Conservation (phyloP, 1,140 invertebrate genomes). For the Diabrotica undecimpunctata region DNA sequence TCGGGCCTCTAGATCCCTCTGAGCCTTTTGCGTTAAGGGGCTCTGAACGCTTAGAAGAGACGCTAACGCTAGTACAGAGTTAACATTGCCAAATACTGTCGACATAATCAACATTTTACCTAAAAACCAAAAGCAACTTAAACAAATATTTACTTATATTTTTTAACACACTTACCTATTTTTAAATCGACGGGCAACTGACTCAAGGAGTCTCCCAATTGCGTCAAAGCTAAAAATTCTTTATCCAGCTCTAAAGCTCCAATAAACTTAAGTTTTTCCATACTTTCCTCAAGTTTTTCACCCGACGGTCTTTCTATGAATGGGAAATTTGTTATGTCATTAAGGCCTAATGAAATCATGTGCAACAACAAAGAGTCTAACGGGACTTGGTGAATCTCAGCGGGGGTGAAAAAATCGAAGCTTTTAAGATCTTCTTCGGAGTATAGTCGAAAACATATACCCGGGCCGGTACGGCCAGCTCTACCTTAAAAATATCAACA, state of each 20-base stretch:
- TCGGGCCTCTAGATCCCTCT: constrained; percentile 73
- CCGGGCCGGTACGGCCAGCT: constrained; percentile 80
- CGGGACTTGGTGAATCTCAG: constrained; percentile 78
- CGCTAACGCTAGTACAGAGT: constrained; percentile 87
- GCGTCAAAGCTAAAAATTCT: constrained; percentile 66
- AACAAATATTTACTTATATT: neutral
- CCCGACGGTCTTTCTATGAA: constrained; percentile 87
- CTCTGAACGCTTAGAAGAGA: constrained; percentile 90
- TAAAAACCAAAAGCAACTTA: neutral
- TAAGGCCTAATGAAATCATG: constrained; percentile 93
- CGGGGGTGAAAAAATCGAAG: constrained; percentile 72
- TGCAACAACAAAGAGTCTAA: constrained; percentile 89
- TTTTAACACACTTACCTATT: constrained; percentile 60
- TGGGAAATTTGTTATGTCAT: constrained; percentile 87
- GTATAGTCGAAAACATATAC: constrained; percentile 81
- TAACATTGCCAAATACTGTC: constrained; percentile 84
- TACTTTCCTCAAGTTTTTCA: constrained; percentile 81
- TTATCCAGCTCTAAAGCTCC: constrained; percentile 81
- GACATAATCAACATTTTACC: constrained; percentile 92
- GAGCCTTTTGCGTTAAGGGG: constrained; percentile 88
- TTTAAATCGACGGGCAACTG: constrained; percentile 91
- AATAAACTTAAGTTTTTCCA: constrained; percentile 85
- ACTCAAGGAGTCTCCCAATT: constrained; percentile 82
- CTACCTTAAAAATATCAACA: constrained; percentile 58
- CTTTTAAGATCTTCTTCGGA: constrained; percentile 64